These are phyloP conservation scores for Malacoctenus gilli DNA, from an alignment of 2,797 vertebrate species.

Conservation along the genomic window DNA sequence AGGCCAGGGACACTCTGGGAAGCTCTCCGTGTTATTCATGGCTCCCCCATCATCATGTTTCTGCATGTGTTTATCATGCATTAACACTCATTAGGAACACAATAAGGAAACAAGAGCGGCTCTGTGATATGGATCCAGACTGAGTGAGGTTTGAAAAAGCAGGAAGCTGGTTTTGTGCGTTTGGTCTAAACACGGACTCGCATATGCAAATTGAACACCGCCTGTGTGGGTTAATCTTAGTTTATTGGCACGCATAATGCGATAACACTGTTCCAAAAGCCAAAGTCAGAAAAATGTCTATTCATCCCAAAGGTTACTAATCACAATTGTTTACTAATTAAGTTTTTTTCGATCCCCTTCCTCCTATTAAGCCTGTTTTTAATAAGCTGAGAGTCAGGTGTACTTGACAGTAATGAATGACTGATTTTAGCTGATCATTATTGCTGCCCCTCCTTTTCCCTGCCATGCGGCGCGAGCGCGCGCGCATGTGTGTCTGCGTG, in stretches of 20 bases:
- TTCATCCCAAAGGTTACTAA: constrained; percentile 78
- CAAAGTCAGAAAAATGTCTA: constrained; percentile 69
- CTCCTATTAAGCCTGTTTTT: constrained; percentile 82
- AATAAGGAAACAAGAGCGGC: constrained; percentile 19
- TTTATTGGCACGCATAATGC: constrained; percentile 47
- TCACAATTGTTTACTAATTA: constrained; percentile 88
- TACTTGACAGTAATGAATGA: constrained; percentile 88
- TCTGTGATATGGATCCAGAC: constrained; percentile 26
- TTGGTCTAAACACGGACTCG: too few relatives aligned
- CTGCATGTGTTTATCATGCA: constrained; percentile 81
- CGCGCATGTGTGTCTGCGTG: neutral
- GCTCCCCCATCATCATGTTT: constrained; percentile 38
- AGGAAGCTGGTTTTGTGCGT: too few relatives aligned
- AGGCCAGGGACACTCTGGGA: constrained; percentile 52
- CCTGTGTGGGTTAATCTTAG: constrained; percentile 27
- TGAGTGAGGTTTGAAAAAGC: constrained; percentile 5
- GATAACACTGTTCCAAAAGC: constrained; percentile 53
- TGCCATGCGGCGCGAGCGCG: constrained; percentile 13
- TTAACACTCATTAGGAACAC: constrained; percentile 76
- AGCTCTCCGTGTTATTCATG: constrained; percentile 70
- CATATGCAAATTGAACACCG: constrained; percentile 53
- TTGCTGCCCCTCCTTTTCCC: constrained; percentile 75
- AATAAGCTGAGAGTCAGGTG: constrained; percentile 86
- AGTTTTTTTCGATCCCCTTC: constrained; percentile 80
- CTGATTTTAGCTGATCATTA: constrained; percentile 83